These are phyloP conservation scores for Oncorhynchus gorbuscha DNA, from an alignment of 2,113 vertebrate genomes.

Conservation along the genomic window DNA sequence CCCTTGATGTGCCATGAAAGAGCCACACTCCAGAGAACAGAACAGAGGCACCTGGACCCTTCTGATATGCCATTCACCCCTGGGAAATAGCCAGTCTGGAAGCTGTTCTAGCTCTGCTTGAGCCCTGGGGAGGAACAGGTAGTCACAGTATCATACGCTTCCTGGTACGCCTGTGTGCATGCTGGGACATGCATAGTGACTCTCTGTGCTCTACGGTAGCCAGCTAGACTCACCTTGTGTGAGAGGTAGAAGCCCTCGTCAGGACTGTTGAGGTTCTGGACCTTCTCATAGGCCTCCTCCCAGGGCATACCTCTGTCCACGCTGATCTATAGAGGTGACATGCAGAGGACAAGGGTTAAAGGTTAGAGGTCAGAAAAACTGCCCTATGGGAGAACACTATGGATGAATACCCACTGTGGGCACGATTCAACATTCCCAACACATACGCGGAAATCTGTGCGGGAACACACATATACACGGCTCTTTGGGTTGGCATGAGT, in stretches of 20 bases:
- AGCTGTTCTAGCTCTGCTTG: neutral
- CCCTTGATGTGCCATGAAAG: neutral
- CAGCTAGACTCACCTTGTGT: slow-evolving; percentile 75
- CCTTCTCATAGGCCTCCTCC: slow-evolving; percentile 84
- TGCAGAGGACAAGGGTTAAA: slow-evolving; percentile 7
- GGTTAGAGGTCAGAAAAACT: slow-evolving; percentile 1
- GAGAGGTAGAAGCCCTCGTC: slow-evolving; percentile 94
- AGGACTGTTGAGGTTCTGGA: slow-evolving; percentile 73
- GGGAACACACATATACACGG: neutral
- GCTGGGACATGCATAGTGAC: neutral
- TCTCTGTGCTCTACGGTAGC: neutral
- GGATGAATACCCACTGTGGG: neutral
- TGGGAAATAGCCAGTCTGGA: neutral
- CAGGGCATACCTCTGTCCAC: slow-evolving; percentile 93
- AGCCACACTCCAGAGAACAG: neutral
- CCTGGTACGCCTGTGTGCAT: neutral
- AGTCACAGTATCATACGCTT: neutral
- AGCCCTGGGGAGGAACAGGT: neutral
- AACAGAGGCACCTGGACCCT: neutral
- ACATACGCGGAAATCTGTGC: neutral
- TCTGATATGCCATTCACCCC: slow-evolving; percentile 5
- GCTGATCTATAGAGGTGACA: slow-evolving; percentile 79
- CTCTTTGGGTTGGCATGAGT: neutral
- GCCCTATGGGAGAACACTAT: neutral
- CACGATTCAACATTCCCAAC: neutral